Evolutionary conservation across 2,797 vertebrate species (phyloP).

Genomic region (Psittacula derbiana): DNA sequence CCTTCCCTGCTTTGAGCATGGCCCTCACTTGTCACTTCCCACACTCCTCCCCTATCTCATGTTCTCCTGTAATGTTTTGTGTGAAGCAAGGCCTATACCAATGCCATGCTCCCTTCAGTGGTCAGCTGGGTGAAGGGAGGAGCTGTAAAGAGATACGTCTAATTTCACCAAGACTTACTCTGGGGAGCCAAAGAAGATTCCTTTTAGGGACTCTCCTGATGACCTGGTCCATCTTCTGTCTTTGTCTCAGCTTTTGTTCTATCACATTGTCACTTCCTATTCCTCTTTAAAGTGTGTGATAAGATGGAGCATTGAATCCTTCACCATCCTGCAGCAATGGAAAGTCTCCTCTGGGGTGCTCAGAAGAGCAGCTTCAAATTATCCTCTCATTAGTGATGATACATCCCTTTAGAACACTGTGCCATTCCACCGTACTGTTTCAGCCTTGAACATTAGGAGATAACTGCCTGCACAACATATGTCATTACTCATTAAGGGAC

Average conservation of each 20-base stretch:
- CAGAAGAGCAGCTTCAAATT: constrained; percentile 84
- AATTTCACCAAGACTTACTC: neutral
- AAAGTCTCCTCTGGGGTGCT: constrained; percentile 71
- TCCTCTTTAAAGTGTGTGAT: neutral
- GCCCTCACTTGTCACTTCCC: neutral
- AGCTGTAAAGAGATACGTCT: neutral
- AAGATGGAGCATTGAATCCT: neutral
- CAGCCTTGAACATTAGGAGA: constrained; percentile 89
- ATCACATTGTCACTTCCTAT: neutral
- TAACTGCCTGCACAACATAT: constrained; percentile 97
- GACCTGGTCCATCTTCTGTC: neutral
- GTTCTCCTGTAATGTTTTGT: neutral
- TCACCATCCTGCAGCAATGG: neutral
- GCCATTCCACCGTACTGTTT: constrained; percentile 86
- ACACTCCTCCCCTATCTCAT: neutral
- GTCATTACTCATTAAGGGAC: constrained; percentile 98
- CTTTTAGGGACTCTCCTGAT: neutral
- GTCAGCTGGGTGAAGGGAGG: neutral
- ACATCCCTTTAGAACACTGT: constrained; percentile 90
- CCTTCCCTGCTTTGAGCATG: neutral
- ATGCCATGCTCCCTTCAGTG: rapidly evolving
- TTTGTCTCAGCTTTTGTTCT: neutral
- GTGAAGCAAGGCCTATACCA: neutral
- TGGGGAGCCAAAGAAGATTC: neutral
- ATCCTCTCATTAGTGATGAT: constrained; percentile 95